Evolutionary conservation across 2,113 vertebrate species (phyloP).

Genomic region (Sinocyclocheilus grahami): DNA sequence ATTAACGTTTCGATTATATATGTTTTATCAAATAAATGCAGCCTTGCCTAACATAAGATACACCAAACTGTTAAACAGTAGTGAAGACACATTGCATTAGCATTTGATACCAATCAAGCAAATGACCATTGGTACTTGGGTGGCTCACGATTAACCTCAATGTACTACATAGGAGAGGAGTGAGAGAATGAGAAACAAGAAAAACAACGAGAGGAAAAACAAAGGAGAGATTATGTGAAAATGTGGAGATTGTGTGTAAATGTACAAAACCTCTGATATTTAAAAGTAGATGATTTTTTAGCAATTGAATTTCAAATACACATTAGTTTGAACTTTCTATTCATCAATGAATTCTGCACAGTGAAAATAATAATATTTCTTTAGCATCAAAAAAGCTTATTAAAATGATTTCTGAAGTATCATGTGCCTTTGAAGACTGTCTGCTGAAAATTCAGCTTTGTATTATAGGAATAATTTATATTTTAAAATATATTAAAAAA

Average conservation of each 20-base stretch:
- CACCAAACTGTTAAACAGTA: neutral
- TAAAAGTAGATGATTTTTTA: neutral
- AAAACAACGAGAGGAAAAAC: neutral
- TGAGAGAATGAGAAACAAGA: neutral
- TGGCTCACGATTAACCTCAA: neutral
- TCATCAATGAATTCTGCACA: neutral
- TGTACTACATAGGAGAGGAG: constrained; percentile 22
- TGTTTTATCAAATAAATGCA: neutral
- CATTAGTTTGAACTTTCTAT: neutral
- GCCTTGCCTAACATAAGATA: neutral
- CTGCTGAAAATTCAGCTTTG: neutral
- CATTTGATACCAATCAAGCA: neutral
- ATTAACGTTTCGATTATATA: neutral
- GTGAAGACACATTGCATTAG: neutral
- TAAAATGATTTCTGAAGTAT: neutral
- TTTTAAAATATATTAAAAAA: neutral
- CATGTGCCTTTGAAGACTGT: neutral
- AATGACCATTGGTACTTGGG: neutral
- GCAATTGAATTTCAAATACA: neutral
- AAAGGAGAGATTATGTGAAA: neutral
- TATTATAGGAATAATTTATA: neutral
- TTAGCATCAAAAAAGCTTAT: neutral
- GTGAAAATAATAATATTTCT: neutral
- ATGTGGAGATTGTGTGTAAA: constrained; percentile 18
- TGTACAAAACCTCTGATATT: neutral